Percentiles rank a stretch among this genome's conserved stretches.
Conservation (phyloP, 2,797 vertebrate species). For the Pipistrellus pygmaeus region DNA sequence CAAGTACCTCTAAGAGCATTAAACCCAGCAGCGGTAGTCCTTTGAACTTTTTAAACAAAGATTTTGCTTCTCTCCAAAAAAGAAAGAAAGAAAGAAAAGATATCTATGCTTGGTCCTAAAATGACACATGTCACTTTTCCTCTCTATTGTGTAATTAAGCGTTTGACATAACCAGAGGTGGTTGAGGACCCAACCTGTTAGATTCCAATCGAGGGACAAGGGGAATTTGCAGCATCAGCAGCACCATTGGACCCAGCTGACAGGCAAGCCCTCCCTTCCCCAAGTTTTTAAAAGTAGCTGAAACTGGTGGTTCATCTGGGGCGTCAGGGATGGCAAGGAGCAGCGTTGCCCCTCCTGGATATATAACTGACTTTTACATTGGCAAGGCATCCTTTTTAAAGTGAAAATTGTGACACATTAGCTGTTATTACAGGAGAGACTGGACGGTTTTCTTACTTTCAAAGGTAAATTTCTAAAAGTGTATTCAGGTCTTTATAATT, state of each 20-base stretch:
- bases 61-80: not conserved
- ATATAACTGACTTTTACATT: not conserved
- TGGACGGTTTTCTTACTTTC: not conserved
- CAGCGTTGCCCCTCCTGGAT: not conserved
- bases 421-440: not conserved
- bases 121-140: not conserved
- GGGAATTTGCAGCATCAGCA: not conserved
- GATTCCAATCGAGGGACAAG: not conserved
- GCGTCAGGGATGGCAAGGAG: not conserved
- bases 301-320: slow-evolving; percentile 5
- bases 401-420: not conserved
- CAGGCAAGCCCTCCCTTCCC: not conserved
- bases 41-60: not conserved
- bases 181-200: not conserved
- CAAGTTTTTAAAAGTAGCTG: not conserved
- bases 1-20: too few relatives aligned
- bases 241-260: not conserved
- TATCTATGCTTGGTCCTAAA: not conserved
- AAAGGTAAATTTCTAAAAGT: slow-evolving; percentile 46
- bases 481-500: not conserved
- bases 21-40: not conserved
- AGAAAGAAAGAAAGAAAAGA: not conserved
- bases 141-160: not conserved
- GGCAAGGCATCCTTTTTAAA: not conserved
- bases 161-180: not conserved